A percentile compares a stretch with the other conserved stretches of the same genome.
Conservation (phyloP, 2,888 invertebrate genomes). For the Pristionchus japonicus region DNA sequence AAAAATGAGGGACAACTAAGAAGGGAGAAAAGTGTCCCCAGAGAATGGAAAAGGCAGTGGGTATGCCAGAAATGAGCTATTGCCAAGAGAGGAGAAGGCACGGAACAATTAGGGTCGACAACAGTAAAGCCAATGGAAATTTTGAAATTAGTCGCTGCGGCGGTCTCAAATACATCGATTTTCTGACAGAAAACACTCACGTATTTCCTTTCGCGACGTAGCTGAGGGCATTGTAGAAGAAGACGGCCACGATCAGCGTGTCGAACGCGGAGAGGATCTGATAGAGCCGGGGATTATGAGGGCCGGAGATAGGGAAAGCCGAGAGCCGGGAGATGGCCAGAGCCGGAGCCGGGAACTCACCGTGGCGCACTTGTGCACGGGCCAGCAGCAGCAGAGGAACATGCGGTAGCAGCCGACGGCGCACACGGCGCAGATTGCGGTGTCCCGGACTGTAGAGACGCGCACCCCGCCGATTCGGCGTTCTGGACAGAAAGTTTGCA, state of each 20-base stretch:
- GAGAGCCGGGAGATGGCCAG: background rate
- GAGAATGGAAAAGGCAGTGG: background rate
- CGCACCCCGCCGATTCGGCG: conserved; percentile 44
- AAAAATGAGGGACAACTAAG: conserved; percentile 24
- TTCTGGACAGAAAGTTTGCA: background rate
- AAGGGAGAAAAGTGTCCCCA: conserved; percentile 11
- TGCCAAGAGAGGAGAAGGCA: background rate
- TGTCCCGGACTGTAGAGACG: conserved; percentile 40
- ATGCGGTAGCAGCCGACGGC: conserved; percentile 49
- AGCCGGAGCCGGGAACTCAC: conserved; percentile 48
- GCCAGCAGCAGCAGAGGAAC: conserved; percentile 69
- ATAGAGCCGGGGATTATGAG: background rate
- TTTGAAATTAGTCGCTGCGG: background rate
- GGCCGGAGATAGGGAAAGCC: background rate
- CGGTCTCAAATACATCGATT: background rate
- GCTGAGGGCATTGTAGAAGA: conserved; percentile 55
- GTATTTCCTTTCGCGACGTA: conserved; percentile 43
- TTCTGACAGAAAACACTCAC: background rate
- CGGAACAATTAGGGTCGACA: background rate
- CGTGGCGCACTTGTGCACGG: conserved; percentile 69
- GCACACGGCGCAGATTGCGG: conserved; percentile 44
- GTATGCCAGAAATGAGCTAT: conserved; percentile 16
- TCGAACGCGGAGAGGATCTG: conserved; percentile 61
- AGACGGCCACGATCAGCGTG: conserved; percentile 55
- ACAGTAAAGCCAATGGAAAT: background rate